phyloP scores from a whole-genome alignment of 2,113 vertebrate genomes.

The Anarhynchus alexandrinus region DNA sequence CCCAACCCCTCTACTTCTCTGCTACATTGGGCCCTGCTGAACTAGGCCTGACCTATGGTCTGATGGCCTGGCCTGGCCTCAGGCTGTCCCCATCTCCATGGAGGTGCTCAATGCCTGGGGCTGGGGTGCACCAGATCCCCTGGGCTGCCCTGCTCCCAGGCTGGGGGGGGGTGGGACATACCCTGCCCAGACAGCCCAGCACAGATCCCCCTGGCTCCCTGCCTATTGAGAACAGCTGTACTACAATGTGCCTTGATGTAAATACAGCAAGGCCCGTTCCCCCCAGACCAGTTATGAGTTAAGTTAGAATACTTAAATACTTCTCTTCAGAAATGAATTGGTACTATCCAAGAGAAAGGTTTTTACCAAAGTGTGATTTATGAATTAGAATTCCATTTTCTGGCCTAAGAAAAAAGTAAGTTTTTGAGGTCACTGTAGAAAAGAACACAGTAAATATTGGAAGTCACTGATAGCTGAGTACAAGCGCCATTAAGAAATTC shows the following conservation, averaged over 20 bases:
- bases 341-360: neutral
- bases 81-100: neutral
- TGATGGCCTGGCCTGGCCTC: neutral
- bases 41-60: neutral
- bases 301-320: neutral
- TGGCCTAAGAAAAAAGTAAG: neutral
- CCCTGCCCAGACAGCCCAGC: neutral
- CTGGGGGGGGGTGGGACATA: neutral
- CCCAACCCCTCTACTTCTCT: fast-evolving
- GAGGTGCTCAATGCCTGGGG: neutral
- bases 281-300: neutral
- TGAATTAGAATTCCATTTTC: neutral
- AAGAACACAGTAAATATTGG: neutral
- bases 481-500: neutral
- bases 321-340: neutral
- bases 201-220: neutral
- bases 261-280: neutral
- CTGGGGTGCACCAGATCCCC: neutral
- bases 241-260: neutral
- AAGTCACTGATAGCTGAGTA: neutral
- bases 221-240: neutral
- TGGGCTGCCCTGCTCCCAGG: neutral
- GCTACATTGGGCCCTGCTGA: neutral
- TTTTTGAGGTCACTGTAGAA: neutral
- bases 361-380: neutral